A percentile compares a stretch with the other conserved stretches of the same genome.
These are phyloP conservation scores for Lepilemur septentrionalis DNA, from an alignment of 2,797 vertebrate genomes.

Conservation along the genomic window DNA sequence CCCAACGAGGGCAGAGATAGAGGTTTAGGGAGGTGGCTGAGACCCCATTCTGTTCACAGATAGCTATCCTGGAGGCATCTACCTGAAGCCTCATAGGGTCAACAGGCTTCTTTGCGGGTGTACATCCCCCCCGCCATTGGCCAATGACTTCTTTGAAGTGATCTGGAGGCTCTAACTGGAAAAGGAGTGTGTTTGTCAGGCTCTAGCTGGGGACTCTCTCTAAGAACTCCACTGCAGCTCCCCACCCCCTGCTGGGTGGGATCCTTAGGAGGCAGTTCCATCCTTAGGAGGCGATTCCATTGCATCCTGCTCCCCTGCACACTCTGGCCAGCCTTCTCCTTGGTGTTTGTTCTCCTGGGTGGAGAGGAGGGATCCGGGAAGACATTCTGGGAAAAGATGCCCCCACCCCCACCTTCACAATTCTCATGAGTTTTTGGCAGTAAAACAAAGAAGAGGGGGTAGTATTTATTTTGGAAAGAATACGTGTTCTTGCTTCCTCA, in stretches of 20 bases:
- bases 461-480: constrained; percentile 39
- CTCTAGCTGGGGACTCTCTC: not conserved
- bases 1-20: not conserved
- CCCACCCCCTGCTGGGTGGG: not conserved
- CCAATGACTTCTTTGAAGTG: not conserved
- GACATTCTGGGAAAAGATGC: not conserved
- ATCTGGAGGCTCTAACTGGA: not conserved
- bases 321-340: not conserved
- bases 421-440: not conserved
- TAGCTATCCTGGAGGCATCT: not conserved
- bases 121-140: not conserved
- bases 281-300: not conserved
- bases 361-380: not conserved
- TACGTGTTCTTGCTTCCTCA: not conserved
- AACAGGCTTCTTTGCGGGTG: not conserved
- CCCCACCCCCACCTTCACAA: not conserved
- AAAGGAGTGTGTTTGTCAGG: not conserved
- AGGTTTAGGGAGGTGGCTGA: not conserved
- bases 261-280: not conserved
- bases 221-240: not conserved
- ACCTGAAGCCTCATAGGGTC: not conserved
- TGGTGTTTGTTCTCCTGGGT: not conserved
- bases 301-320: not conserved
- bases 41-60: not conserved
- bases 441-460: not conserved